These are phyloP conservation scores for Caenorhabditis latens DNA, from an alignment of 1,140 invertebrate species.

Conservation along the genomic window DNA sequence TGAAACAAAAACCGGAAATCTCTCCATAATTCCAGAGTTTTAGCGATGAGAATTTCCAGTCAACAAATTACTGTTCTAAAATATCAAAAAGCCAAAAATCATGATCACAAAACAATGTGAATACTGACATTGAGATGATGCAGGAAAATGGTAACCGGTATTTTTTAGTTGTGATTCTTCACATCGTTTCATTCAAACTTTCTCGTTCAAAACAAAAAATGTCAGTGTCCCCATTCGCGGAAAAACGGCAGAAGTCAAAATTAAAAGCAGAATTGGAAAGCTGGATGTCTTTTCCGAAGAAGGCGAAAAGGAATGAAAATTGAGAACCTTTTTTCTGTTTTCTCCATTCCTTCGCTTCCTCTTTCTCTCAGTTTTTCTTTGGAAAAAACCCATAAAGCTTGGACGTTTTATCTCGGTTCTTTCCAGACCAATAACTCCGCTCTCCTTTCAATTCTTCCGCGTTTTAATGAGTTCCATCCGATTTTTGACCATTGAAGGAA, in stretches of 20 bases:
- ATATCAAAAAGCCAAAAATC: too few relatives aligned
- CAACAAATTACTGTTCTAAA: too few relatives aligned
- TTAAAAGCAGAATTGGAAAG: constrained; percentile 16
- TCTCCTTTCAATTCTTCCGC: not conserved
- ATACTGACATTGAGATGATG: not conserved
- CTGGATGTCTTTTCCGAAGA: not conserved
- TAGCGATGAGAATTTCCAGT: too few relatives aligned
- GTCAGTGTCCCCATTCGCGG: not conserved
- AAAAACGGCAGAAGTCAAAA: not conserved
- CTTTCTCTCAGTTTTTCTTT: not conserved
- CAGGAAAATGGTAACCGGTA: constrained; percentile 3
- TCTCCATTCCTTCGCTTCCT: not conserved
- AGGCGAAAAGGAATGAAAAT: constrained; percentile 4
- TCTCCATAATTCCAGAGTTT: too few relatives aligned
- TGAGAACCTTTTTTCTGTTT: not conserved
- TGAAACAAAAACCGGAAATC: too few relatives aligned
- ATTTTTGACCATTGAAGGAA: constrained; percentile 19
- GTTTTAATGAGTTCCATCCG: constrained; percentile 16
- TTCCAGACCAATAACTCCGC: constrained; percentile 31
- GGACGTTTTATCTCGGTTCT: constrained; percentile 29
- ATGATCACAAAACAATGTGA: too few relatives aligned
- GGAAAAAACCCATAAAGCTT: constrained; percentile 6
- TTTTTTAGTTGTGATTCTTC: not conserved
- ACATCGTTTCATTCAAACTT: not conserved
- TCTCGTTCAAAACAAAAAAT: constrained; percentile 3